phyloP scores from a whole-genome alignment of 2,113 vertebrate species.

The Cynopterus brachyotis region DNA sequence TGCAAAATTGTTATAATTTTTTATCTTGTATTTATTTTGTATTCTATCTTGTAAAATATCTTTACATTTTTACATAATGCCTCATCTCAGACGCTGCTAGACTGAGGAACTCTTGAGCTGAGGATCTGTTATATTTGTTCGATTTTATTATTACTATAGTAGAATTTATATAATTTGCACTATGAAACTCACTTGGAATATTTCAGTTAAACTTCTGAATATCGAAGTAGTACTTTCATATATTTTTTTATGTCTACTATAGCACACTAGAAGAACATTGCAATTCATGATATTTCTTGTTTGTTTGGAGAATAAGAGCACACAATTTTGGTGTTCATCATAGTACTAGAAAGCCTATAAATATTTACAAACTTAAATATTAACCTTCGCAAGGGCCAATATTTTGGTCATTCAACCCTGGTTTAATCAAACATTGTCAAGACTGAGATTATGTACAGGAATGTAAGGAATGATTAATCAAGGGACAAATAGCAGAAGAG shows the following conservation, averaged over 20 bases:
- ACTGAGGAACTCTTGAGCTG: background rate
- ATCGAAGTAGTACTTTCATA: background rate
- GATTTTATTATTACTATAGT: background rate
- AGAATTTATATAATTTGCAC: slow-evolving; percentile 3
- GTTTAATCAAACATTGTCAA: slow-evolving; percentile 56
- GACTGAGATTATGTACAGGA: background rate
- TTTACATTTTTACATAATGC: background rate
- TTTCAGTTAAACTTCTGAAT: slow-evolving; percentile 27
- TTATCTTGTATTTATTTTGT: background rate
- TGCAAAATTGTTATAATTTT: background rate
- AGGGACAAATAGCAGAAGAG: slow-evolving; percentile 43
- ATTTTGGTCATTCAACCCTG: slow-evolving; percentile 50
- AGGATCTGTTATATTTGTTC: background rate
- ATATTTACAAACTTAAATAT: slow-evolving; percentile 55
- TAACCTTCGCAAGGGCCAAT: background rate
- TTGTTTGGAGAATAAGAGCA: slow-evolving; percentile 3
- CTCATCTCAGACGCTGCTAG: background rate
- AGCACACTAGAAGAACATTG: background rate
- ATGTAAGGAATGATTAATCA: slow-evolving; percentile 37
- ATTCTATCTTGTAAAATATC: background rate
- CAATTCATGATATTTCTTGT: background rate
- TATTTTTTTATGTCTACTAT: background rate
- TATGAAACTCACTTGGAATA: background rate
- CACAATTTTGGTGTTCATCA: background rate
- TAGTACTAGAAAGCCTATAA: slow-evolving; percentile 36